Evolutionary conservation across 2,888 invertebrate species (phyloP).

Genomic region (Exocentrus adspersus): DNA sequence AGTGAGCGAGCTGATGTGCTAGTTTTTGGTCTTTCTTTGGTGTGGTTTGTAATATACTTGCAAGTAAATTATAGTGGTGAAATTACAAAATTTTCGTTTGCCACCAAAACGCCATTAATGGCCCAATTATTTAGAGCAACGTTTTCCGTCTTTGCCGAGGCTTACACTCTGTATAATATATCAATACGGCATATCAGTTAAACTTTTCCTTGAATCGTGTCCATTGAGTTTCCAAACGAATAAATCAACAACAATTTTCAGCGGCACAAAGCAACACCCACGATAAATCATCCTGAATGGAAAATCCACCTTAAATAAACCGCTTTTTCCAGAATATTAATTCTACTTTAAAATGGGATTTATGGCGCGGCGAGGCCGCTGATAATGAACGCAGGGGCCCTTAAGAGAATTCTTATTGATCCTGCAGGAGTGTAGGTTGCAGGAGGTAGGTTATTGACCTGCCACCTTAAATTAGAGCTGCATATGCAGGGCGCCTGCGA

Average conservation of each 20-base stretch:
- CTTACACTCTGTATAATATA: no score
- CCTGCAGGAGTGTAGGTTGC: slow-evolving; percentile 20
- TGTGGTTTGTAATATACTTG: no score
- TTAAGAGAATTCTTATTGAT: slow-evolving; percentile 18
- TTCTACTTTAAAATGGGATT: neutral
- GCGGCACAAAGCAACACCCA: neutral
- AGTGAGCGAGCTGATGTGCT: no score
- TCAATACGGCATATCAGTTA: no score
- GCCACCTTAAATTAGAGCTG: slow-evolving; percentile 13
- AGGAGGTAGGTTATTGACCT: slow-evolving; percentile 18
- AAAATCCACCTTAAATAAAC: neutral
- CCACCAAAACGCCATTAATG: no score
- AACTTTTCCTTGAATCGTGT: no score
- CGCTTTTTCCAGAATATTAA: neutral
- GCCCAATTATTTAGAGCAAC: no score
- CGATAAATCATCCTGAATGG: neutral
- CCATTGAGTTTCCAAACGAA: no score
- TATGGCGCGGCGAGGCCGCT: neutral
- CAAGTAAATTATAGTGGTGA: no score
- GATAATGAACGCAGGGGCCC: slow-evolving; percentile 9
- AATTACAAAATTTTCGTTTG: no score
- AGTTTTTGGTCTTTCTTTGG: no score
- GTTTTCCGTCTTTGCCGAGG: no score
- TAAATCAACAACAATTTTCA: neutral
- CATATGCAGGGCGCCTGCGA: slow-evolving; percentile 4